Evolutionary conservation across 2,113 vertebrate genomes (phyloP), one percentile per base, ranked within the genome.

Genomic region (Ranitomeya variabilis): DNA sequence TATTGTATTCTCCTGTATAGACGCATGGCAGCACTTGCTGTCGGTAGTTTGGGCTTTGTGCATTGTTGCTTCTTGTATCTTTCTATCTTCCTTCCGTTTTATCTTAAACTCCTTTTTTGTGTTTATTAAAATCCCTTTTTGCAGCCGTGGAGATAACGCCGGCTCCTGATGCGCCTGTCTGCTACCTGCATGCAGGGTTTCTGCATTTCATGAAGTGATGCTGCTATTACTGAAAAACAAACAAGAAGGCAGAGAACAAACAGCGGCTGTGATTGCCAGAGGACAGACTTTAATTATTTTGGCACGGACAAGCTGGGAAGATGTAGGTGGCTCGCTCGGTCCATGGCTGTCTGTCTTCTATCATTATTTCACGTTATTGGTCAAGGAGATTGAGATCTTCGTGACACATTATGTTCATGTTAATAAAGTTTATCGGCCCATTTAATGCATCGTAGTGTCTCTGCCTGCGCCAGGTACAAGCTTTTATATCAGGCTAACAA

Each of bases 271-370:
- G 54, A 88, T 31, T 64, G 87, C 85, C 18, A 21, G 62, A 90
- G 87, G 90, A 89, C 45, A 60, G 15, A 69, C 52, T 82, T 89
- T 89, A 85, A 90, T 90, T 91, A 90, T 85, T 91, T 89, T 90
- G 87, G 85, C 85, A 90, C 80, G 23, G 54, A 86, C 84, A 90
- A 87, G 84, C 82, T 81, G 67, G 80, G 80, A 74, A 83, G 89
- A 88, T 82, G 77, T 71, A 62, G 74, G 77, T 21, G 62, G 55
- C 23, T 79, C 67, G 76, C 55, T 16, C 80, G 55, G 69, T 84
- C 81, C 26, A 64, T 83, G 62, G 81, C 81, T 86, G 60, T 57
- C 87, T 90, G 85, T 90, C 87, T 87, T 80, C 18, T 59, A 76
- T 55, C 64, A 86, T 85, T 87, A 90, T 83, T 71, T 51, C 67